These are phyloP conservation scores for Endotricha flammealis DNA, from an alignment of 2,888 invertebrate species.

Conservation along the genomic window DNA sequence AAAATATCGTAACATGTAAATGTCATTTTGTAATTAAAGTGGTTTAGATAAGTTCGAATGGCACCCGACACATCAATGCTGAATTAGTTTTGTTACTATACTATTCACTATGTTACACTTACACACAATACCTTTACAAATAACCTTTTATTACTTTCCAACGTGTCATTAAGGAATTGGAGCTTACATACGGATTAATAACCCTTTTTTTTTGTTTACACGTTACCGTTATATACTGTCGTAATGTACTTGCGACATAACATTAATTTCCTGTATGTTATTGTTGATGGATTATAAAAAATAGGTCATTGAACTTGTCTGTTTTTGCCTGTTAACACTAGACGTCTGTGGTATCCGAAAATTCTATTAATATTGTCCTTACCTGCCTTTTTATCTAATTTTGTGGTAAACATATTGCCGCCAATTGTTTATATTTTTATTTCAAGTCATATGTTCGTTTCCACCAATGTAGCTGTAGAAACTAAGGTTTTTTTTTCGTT, in stretches of 20 bases:
- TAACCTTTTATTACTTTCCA: constrained; percentile 30
- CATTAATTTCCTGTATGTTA: background rate
- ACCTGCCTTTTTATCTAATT: no score
- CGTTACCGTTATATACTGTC: background rate
- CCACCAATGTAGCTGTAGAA: no score
- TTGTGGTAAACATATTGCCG: no score
- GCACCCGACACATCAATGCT: constrained; percentile 62
- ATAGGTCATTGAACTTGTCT: no score
- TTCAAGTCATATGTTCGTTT: no score
- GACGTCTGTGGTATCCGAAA: no score
- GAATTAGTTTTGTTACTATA: constrained; percentile 65
- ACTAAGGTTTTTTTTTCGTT: no score
- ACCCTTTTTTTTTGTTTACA: constrained; percentile 8
- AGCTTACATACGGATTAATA: constrained; percentile 7
- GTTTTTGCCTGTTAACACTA: no score
- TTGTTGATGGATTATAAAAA: no score
- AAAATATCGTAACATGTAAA: constrained; percentile 45
- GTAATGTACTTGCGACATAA: background rate
- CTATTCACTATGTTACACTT: constrained; percentile 27
- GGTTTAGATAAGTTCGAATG: constrained; percentile 53
- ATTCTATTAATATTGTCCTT: no score
- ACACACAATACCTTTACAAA: constrained; percentile 21
- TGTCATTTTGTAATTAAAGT: constrained; percentile 50
- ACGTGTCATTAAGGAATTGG: constrained; percentile 27
- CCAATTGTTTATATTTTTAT: no score